A percentile compares a stretch with the other conserved stretches of the same genome.
These are phyloP conservation scores for Pachypanchax playfairii DNA, from an alignment of 2,113 vertebrate species.

Conservation along the genomic window DNA sequence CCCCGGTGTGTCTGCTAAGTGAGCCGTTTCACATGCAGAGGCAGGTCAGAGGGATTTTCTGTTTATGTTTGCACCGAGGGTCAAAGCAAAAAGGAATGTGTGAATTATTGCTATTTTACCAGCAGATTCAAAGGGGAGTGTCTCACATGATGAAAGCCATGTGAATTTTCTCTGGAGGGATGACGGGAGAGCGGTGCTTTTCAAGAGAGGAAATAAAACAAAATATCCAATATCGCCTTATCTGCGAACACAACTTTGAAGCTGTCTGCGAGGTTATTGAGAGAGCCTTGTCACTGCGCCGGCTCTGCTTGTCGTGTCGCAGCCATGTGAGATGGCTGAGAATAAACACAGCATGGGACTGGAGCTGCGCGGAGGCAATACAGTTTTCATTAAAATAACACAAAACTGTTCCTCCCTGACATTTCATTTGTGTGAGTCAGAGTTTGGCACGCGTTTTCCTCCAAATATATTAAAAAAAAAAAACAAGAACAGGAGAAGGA, in stretches of 20 bases:
- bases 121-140: slow-evolving; percentile 66
- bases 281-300: slow-evolving; percentile 56
- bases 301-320: slow-evolving; percentile 26
- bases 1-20: slow-evolving; percentile 50
- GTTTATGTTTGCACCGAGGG: slow-evolving; percentile 66
- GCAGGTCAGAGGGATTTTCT: slow-evolving; percentile 66
- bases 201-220: slow-evolving; percentile 62
- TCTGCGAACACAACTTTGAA: slow-evolving; percentile 63
- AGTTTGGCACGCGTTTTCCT: slow-evolving; percentile 68
- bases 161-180: slow-evolving; percentile 47
- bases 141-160: slow-evolving; percentile 60
- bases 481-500: slow-evolving; percentile 15
- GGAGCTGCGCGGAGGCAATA: slow-evolving; percentile 21
- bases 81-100: slow-evolving; percentile 69
- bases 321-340: slow-evolving; percentile 44
- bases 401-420: slow-evolving; percentile 60
- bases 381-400: slow-evolving; percentile 63
- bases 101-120: slow-evolving; percentile 69
- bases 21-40: slow-evolving; percentile 63
- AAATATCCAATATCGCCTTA: slow-evolving; percentile 65
- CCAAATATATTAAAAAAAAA: not conserved
- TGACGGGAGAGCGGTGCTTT: slow-evolving; percentile 33
- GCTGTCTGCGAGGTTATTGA: slow-evolving; percentile 54
- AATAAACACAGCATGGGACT: slow-evolving; percentile 58
- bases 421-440: slow-evolving; percentile 72